Evolutionary conservation across 2,888 invertebrate species (phyloP).

Genomic region (Pammene aurita): DNA sequence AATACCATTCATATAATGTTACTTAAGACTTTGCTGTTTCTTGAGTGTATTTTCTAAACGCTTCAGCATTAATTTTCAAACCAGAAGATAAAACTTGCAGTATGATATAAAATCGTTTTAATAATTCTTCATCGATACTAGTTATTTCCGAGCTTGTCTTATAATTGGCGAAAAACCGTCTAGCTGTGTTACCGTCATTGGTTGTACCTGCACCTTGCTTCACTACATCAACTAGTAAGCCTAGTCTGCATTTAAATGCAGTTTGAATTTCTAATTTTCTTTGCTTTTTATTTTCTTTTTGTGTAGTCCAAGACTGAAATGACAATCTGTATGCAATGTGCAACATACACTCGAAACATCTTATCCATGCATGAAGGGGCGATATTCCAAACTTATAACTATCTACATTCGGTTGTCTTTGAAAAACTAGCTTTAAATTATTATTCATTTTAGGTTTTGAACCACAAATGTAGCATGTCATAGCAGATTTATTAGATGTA

Average conservation of each 20-base stretch:
- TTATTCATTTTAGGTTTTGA: not conserved
- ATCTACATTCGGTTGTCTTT: constrained; percentile 1
- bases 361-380: too few relatives aligned
- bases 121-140: too few relatives aligned
- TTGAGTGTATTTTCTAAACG: too few relatives aligned
- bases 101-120: too few relatives aligned
- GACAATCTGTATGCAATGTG: constrained; percentile 7
- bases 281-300: too few relatives aligned
- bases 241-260: constrained; percentile 3
- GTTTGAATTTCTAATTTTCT: too few relatives aligned
- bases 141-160: too few relatives aligned
- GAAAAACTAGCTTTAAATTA: not conserved
- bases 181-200: constrained; percentile 6
- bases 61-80: too few relatives aligned
- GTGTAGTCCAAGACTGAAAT: constrained; percentile 3
- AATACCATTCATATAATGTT: not conserved
- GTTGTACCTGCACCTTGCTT: constrained; percentile 15
- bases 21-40: not conserved
- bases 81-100: too few relatives aligned
- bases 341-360: constrained; percentile 2
- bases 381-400: too few relatives aligned
- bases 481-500: too few relatives aligned
- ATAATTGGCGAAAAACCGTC: not conserved
- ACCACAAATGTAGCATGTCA: too few relatives aligned
- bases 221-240: constrained; percentile 4